Percentiles rank a stretch among this genome's conserved stretches.
phyloP scores from a whole-genome alignment of 2,113 vertebrate genomes.

The Centropristis striata region DNA sequence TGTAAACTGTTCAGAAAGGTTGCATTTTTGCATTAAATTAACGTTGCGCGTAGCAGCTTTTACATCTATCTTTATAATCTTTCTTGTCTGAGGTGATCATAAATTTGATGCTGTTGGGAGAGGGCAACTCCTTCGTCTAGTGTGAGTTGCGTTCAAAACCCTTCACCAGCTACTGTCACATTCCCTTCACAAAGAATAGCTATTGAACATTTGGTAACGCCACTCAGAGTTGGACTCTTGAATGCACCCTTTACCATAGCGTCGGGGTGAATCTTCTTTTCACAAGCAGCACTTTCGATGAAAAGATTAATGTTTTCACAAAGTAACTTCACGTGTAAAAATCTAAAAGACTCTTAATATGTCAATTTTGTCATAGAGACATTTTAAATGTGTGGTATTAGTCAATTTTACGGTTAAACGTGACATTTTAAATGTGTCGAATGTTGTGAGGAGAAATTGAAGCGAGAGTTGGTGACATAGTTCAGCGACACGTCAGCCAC shows the following conservation, averaged over 20 bases:
- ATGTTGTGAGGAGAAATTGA: slow-evolving; percentile 21
- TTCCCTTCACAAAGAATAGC: neutral
- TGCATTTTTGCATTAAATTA: slow-evolving; percentile 40
- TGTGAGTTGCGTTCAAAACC: slow-evolving; percentile 67
- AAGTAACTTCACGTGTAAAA: fast-evolving
- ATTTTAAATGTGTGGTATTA: fast-evolving
- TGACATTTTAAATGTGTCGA: slow-evolving; percentile 6
- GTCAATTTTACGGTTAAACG: neutral
- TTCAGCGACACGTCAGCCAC: slow-evolving; percentile 78
- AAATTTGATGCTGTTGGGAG: slow-evolving; percentile 71
- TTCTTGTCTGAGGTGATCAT: slow-evolving; percentile 58
- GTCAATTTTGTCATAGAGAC: fast-evolving
- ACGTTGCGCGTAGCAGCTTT: neutral
- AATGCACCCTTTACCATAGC: slow-evolving; percentile 32
- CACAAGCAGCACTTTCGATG: slow-evolving; percentile 53
- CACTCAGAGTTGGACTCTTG: slow-evolving; percentile 30
- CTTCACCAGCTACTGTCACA: neutral
- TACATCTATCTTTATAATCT: slow-evolving; percentile 24
- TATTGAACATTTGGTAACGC: slow-evolving; percentile 46
- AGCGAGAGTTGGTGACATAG: slow-evolving; percentile 29
- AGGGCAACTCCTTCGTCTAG: slow-evolving; percentile 71
- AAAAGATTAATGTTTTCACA: neutral
- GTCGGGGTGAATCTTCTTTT: neutral
- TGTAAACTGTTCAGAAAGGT: slow-evolving; percentile 1
- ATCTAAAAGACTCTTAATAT: fast-evolving